Evolutionary conservation across 1,140 invertebrate species (phyloP), one percentile per base, ranked within the genome.

Genomic region (Schlechtendalia chinensis): DNA sequence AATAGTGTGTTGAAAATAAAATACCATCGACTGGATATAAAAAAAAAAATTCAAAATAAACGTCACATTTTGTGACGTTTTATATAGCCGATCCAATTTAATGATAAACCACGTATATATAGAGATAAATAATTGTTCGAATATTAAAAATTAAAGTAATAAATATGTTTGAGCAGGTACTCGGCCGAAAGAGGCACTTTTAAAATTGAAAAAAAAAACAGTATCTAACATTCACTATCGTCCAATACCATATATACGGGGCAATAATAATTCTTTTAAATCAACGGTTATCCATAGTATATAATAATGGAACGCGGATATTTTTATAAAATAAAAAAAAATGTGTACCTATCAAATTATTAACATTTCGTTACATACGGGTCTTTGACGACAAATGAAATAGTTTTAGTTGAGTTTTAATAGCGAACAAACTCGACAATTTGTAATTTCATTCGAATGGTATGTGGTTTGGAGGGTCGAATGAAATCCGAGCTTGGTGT

Each of bases 71-170:
- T 69, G 47, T 69, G 39, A 47, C 65, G 67, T 50, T 22, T 19
- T 50, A 47, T 22, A 19, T 6, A 8, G 17, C 47, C 10, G 45
- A 27, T 24, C 27, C n/a, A 27, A 69, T 50, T 69, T 17, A 69
- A 69, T 50, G 39, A 69, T 69, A 69, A 69, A 69, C 17, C 67
- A 69, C 67, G 67, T 69, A 67, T 39, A 67, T 39, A 63, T 14
- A 69, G 22, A 69, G 45, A 69, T 50, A 69, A 50, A 69, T 67
- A 22, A 54, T 12, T 50, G 22, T 69, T 16, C 3, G 6, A 17
- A 10, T 50, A 69, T 63, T 17, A 50, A 69, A 50, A n/a, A n/a
- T n/a, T n/a, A n/a, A n/a, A 50, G 22, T 69, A 50, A 50, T 69
- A 50, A 47, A 24, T 69, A 50, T 24, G 17, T 22, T 24, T n/a